These are phyloP conservation scores for Sphaeramia orbicularis DNA, from an alignment of 2,797 vertebrate genomes.

Conservation along the genomic window DNA sequence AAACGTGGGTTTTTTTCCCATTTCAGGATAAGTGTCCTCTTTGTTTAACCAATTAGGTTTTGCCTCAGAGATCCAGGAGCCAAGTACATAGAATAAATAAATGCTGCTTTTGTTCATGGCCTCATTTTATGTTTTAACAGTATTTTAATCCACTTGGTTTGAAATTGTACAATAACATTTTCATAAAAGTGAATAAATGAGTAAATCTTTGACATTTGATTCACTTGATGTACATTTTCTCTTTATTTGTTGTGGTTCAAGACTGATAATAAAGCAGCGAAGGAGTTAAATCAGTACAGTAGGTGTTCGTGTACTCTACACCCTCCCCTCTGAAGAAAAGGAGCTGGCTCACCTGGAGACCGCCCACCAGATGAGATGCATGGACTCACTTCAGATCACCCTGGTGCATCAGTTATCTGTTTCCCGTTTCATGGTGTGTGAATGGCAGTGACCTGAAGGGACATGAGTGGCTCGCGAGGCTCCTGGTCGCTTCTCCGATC, in stretches of 20 bases:
- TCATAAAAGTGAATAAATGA: constrained; percentile 19
- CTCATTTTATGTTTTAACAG: background rate
- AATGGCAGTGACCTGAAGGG: background rate
- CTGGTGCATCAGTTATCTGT: background rate
- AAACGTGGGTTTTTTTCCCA: constrained; percentile 12
- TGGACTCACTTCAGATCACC: background rate
- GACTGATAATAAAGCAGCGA: background rate
- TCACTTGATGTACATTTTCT: background rate
- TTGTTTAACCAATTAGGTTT: constrained; percentile 40
- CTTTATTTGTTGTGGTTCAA: background rate
- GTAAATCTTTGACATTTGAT: constrained; percentile 10
- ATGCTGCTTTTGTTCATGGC: constrained; percentile 5
- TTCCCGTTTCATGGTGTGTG: constrained; percentile 34
- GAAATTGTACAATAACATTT: constrained; percentile 6
- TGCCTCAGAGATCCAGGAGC: constrained; percentile 11
- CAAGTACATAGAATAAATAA: constrained; percentile 1
- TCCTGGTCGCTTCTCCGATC: constrained; percentile 40
- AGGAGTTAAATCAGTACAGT: constrained; percentile 44
- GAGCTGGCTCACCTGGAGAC: constrained; percentile 57
- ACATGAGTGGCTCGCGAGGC: constrained; percentile 66
- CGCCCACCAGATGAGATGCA: constrained; percentile 20
- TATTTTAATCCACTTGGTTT: constrained; percentile 32
- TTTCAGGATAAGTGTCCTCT: constrained; percentile 23
- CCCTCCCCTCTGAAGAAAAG: constrained; percentile 10
- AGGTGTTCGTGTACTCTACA: constrained; percentile 15